Conservation (phyloP, 2,888 invertebrate genomes). For the Drosophila recens region DNA sequence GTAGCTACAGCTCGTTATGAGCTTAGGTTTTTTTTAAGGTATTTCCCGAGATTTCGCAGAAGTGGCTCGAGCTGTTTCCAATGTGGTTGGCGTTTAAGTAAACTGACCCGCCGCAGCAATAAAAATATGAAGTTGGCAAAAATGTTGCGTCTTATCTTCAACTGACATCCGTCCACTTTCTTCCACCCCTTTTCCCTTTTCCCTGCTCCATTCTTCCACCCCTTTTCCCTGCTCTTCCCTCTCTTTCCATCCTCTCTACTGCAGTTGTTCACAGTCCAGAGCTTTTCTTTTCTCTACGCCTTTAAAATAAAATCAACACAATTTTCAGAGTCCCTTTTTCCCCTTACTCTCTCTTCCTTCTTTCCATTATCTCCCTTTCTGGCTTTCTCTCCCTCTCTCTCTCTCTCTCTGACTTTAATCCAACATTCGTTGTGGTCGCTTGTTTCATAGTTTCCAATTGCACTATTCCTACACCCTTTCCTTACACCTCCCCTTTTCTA, state of each 20-base stretch:
- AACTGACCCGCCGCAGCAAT: constrained; percentile 3
- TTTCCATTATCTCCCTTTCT: background rate
- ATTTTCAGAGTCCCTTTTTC: constrained; percentile 44
- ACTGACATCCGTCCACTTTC: background rate
- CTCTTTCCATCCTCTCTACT: background rate
- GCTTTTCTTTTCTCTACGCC: constrained; percentile 20
- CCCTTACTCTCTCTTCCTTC: background rate
- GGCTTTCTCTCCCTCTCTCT: background rate
- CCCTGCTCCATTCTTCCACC: background rate
- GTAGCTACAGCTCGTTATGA: constrained; percentile 1
- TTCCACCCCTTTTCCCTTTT: background rate
- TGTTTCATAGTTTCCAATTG: constrained; percentile 68
- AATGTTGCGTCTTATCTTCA: constrained; percentile 22
- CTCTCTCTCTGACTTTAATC: constrained; percentile 5
- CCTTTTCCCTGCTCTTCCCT: background rate
- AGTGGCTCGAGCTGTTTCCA: background rate
- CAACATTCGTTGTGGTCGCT: constrained; percentile 52
- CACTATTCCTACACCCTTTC: constrained; percentile 7
- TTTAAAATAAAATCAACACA: constrained; percentile 73
- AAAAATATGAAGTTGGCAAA: constrained; percentile 3
- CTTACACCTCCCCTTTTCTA: background rate
- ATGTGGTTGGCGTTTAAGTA: constrained; percentile 2
- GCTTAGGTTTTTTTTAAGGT: background rate
- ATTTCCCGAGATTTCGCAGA: background rate
- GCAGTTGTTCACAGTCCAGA: constrained; percentile 19